Evolutionary conservation across 2,113 vertebrate species (phyloP), one percentile per base, ranked within the genome.

Genomic region (Nyctereutes procyonoides): DNA sequence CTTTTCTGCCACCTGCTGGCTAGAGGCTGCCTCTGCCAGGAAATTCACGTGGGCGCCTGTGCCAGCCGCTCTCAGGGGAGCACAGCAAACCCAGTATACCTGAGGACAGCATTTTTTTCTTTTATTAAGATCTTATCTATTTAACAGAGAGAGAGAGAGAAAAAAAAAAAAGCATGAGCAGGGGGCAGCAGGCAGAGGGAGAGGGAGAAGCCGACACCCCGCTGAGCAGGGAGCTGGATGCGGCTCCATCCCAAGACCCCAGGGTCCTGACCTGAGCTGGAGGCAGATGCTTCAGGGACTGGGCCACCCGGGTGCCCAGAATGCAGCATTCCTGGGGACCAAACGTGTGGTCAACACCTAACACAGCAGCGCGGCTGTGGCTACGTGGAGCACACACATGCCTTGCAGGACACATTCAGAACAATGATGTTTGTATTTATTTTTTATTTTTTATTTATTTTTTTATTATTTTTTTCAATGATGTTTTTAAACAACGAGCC

Each of bases 1-100:
- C 2, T 63, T 19, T 69, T 30, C 92, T 85, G 93, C 97, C 98
- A 53, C 48, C 98, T 97, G 94, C 96, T 93, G 97, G 76, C 55
- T 0, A 3, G 7, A 5, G 0, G 10, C 35, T 11, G 19, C 10
- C 9, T 28, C n/a, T 32, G 38, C 14, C 0, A 19, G 51, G 19
- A 32, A 30, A 65, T 19, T 14, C 3, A 32, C 58, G 2, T 0
- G 0, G 17, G 16, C 3, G 8, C 12, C 16, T 55, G 0, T n/a
- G 62, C 51, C 2, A 22, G 0, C 0, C 4, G 43, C 22, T 32
- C 60, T 22, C 20, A 15, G 56, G 6, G 0, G 12, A 30, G 17
- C 13, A 17, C n/a, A 56, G 30, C 10, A 32, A 93, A 26, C 55
- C 24, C 77, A 0, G 8, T 0, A 1, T 2, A 19, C 17, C 22